Evolutionary conservation across 2,113 vertebrate species (phyloP).

Genomic region (Caretta caretta): DNA sequence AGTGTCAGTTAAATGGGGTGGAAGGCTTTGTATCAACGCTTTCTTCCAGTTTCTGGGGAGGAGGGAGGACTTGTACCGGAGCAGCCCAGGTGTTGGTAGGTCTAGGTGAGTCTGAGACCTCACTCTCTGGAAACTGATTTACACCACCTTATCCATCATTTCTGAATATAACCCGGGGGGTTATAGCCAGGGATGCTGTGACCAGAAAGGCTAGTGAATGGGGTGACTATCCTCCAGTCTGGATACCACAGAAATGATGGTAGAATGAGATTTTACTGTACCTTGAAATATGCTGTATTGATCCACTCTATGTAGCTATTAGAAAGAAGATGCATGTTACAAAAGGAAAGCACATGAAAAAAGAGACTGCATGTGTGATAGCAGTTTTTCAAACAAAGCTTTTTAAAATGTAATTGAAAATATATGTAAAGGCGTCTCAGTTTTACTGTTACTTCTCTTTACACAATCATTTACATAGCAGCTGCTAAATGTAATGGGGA

Average conservation of each 20-base stretch:
- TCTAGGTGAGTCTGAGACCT: not conserved
- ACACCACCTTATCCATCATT: not conserved
- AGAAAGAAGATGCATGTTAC: not conserved
- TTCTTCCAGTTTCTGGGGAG: not conserved
- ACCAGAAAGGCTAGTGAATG: accelerated
- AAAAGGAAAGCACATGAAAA: not conserved
- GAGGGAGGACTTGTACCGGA: not conserved
- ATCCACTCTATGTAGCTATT: not conserved
- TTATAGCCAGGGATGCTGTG: not conserved
- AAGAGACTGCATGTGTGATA: not conserved
- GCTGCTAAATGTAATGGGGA: not conserved
- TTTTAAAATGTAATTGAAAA: not conserved
- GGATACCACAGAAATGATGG: accelerated
- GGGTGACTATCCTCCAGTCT: accelerated
- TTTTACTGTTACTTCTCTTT: not conserved
- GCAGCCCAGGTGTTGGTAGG: not conserved
- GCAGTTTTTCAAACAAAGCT: not conserved
- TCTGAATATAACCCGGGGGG: not conserved
- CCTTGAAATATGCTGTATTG: not conserved
- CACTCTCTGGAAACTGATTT: not conserved
- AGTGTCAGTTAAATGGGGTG: not conserved
- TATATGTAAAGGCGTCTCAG: not conserved
- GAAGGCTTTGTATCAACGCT: not conserved
- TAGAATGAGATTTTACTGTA: not conserved
- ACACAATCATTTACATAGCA: not conserved